These are phyloP conservation scores for Lumbricus terrestris DNA, from an alignment of 2,888 invertebrate genomes.

Conservation along the genomic window DNA sequence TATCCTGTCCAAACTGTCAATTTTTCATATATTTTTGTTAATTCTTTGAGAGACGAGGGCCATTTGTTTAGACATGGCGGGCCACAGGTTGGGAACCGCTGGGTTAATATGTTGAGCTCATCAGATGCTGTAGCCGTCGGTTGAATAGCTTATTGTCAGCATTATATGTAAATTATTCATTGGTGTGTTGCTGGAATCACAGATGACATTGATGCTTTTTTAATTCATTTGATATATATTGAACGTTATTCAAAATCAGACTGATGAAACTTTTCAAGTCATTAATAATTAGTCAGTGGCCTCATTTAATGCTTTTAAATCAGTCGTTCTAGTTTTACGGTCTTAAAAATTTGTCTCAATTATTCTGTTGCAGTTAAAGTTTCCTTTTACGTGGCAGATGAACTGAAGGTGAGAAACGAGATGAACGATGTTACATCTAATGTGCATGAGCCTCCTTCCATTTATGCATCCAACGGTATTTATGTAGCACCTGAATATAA, in stretches of 20 bases:
- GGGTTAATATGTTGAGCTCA: too few relatives aligned
- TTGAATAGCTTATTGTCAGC: not conserved
- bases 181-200: not conserved
- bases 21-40: too few relatives aligned
- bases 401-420: conserved; percentile 59
- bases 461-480: not conserved
- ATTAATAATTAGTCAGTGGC: not conserved
- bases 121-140: not conserved
- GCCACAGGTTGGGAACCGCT: too few relatives aligned
- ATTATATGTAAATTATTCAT: not conserved
- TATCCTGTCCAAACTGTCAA: too few relatives aligned
- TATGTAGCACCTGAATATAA: not conserved
- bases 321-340: not conserved
- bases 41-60: too few relatives aligned
- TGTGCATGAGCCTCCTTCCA: not conserved
- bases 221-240: not conserved
- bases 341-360: not conserved
- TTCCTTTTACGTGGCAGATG: conserved; percentile 70
- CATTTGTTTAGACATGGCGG: too few relatives aligned
- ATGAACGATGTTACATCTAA: not conserved
- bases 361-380: conserved; percentile 66
- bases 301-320: not conserved
- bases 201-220: not conserved
- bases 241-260: too few relatives aligned
- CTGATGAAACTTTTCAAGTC: too few relatives aligned